Conservation (phyloP, 2,113 vertebrate genomes). For the Cygnus buccinator region DNA sequence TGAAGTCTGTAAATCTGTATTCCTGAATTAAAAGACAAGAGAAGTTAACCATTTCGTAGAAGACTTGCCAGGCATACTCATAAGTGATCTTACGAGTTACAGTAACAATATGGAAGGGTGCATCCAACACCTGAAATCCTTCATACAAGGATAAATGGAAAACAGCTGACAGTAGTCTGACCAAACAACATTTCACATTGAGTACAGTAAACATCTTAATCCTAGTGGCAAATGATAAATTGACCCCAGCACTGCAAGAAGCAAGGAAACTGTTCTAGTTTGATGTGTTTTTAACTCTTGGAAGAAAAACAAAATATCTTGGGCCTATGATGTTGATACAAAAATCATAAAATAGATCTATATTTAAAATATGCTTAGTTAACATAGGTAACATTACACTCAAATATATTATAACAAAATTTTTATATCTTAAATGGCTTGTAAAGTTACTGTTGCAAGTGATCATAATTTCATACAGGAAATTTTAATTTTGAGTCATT, state of each 20-base stretch:
- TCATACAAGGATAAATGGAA: not conserved
- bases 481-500: not conserved
- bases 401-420: not conserved
- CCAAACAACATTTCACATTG: not conserved
- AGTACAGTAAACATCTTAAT: not conserved
- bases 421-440: not conserved
- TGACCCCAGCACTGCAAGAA: not conserved
- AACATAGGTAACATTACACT: not conserved
- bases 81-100: not conserved
- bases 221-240: not conserved
- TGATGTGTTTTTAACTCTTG: not conserved
- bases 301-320: not conserved
- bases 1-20: not conserved
- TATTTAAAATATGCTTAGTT: not conserved
- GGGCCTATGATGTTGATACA: not conserved
- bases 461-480: not conserved
- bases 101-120: not conserved
- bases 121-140: not conserved
- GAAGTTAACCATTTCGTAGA: not conserved
- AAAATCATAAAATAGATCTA: not conserved
- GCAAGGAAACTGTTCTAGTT: not conserved
- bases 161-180: not conserved
- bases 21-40: not conserved
- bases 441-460: not conserved
- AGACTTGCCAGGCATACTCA: not conserved